Conservation (phyloP, 2,888 invertebrate genomes). For the Neoascia interrupta region DNA sequence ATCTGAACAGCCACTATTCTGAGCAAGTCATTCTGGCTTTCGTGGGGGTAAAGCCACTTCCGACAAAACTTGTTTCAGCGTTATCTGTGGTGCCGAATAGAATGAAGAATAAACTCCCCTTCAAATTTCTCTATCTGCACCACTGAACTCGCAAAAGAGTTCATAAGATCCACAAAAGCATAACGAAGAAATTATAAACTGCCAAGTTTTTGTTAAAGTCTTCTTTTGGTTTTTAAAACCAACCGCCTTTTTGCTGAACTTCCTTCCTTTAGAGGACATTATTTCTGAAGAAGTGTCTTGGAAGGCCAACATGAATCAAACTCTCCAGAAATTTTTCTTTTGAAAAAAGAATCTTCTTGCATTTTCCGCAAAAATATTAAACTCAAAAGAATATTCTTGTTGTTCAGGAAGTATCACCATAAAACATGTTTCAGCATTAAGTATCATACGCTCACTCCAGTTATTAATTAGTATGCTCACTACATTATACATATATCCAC, state of each 20-base stretch:
- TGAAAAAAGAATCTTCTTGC: constrained; percentile 20
- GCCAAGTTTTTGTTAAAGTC: constrained; percentile 26
- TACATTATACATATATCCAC: constrained; percentile 43
- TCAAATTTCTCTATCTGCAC: constrained; percentile 3
- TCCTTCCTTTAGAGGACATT: constrained; percentile 1
- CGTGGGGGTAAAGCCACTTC: too few species aligned
- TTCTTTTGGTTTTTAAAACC: constrained; percentile 25
- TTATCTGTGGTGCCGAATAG: too few species aligned
- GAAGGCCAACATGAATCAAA: constrained; percentile 18
- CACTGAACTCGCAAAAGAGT: constrained; percentile 3
- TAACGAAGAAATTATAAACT: constrained; percentile 37
- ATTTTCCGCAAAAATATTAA: too few species aligned
- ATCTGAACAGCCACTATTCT: too few species aligned
- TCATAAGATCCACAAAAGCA: constrained; percentile 12
- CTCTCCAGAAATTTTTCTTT: too few species aligned
- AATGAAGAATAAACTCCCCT: too few species aligned
- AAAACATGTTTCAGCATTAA: constrained; percentile 42
- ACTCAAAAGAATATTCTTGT: background rate
- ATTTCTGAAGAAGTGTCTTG: constrained; percentile 26
- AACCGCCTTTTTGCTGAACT: constrained; percentile 32
- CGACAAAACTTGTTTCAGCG: too few species aligned
- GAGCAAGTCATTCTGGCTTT: too few species aligned
- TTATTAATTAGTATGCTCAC: constrained; percentile 49
- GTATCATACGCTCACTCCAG: constrained; percentile 27
- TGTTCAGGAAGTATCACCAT: constrained; percentile 5